Percentiles rank a stretch among this genome's conserved stretches.
Conservation (phyloP, 2,113 vertebrate genomes). For the Tautogolabrus adspersus region DNA sequence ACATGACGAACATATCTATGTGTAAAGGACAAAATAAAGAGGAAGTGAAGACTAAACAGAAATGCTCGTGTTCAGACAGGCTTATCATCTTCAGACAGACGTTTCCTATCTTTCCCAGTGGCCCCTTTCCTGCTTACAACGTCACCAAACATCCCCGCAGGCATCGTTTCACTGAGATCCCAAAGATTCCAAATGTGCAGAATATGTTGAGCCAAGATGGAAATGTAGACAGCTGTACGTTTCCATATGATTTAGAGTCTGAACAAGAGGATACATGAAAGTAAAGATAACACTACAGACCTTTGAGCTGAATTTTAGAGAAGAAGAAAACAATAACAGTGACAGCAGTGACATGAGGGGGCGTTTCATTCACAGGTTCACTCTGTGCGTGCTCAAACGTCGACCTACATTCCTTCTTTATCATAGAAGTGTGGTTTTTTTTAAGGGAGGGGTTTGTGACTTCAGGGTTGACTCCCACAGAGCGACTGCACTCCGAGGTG, state of each 20-base stretch:
- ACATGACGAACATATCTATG: neutral
- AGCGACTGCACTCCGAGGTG: neutral
- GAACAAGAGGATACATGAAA: no score
- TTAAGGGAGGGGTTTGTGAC: neutral
- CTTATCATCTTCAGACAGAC: conserved; percentile 56
- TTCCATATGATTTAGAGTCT: neutral
- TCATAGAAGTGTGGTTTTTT: neutral
- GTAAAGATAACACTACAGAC: neutral
- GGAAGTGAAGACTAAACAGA: conserved; percentile 23
- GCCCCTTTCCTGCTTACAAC: neutral
- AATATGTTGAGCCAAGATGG: neutral
- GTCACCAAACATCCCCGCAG: neutral
- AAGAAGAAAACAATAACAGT: no score
- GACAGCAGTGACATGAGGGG: neutral
- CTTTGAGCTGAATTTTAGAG: neutral
- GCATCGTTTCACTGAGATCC: neutral
- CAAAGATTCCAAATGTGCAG: neutral
- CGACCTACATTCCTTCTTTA: conserved; percentile 13
- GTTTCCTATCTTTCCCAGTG: conserved; percentile 38
- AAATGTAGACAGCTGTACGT: neutral
- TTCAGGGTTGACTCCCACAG: neutral
- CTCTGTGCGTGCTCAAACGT: conserved; percentile 28
- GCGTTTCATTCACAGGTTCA: neutral
- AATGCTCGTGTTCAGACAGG: conserved; percentile 6
- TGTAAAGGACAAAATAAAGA: neutral